These are phyloP conservation scores for Pyrocephalus nanus DNA, from an alignment of 2,797 vertebrate species.

Conservation along the genomic window DNA sequence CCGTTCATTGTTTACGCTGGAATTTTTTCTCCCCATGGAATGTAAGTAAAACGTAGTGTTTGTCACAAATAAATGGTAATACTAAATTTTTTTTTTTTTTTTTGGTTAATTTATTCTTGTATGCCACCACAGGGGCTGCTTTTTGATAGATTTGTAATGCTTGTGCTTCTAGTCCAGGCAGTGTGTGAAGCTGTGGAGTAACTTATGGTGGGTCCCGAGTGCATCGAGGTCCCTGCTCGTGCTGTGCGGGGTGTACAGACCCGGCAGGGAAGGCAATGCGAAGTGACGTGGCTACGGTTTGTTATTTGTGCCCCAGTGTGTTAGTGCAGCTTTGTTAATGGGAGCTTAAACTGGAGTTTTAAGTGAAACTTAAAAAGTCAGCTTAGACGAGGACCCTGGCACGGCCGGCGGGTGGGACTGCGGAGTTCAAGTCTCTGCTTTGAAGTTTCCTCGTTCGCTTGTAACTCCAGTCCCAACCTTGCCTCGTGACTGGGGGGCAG, in stretches of 20 bases:
- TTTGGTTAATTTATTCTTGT: conserved; percentile 76
- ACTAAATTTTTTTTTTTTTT: conserved; percentile 63
- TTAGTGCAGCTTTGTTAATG: conserved; percentile 58
- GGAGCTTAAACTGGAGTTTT: not conserved
- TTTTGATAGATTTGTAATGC: conserved; percentile 71
- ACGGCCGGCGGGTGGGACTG: not conserved
- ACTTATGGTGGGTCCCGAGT: conserved; percentile 58
- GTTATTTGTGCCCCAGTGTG: conserved; percentile 57
- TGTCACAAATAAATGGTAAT: conserved; percentile 84
- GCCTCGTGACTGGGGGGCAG: not conserved
- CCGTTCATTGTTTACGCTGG: conserved; percentile 82
- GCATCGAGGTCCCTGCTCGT: not conserved
- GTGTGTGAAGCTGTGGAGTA: conserved; percentile 72
- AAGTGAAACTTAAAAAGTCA: not conserved
- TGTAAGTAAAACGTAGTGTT: conserved; percentile 86
- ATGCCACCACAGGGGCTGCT: conserved; percentile 60
- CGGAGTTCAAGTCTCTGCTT: conserved; percentile 26
- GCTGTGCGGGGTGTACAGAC: conserved; percentile 55
- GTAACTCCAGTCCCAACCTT: not conserved
- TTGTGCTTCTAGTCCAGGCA: conserved; percentile 71
- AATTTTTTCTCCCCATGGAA: conserved; percentile 88
- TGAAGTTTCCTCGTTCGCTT: conserved; percentile 48
- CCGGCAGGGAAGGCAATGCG: conserved; percentile 42
- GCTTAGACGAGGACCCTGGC: not conserved
- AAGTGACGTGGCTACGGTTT: conserved; percentile 8